phyloP scores from a whole-genome alignment of 2,888 invertebrate species.

The Aplocera efformata region DNA sequence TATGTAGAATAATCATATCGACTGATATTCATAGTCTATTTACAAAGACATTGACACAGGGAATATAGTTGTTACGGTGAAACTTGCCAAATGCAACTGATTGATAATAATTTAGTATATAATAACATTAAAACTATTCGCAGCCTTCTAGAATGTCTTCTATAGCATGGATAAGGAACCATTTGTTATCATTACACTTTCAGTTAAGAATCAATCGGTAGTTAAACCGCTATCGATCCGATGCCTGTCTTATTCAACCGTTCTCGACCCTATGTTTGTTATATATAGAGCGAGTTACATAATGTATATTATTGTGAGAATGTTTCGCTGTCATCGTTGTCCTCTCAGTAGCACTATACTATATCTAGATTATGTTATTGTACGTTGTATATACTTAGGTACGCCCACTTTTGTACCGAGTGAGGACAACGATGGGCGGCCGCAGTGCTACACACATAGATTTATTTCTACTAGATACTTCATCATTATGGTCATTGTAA shows the following conservation, averaged over 20 bases:
- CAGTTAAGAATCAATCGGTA: too few relatives aligned
- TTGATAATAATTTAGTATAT: too few relatives aligned
- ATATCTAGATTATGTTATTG: constrained; percentile 49
- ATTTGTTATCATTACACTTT: too few relatives aligned
- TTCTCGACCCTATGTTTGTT: constrained; percentile 52
- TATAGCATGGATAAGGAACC: too few relatives aligned
- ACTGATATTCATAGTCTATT: too few relatives aligned
- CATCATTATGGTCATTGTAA: neutral
- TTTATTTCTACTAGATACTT: constrained; percentile 8
- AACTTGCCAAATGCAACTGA: neutral
- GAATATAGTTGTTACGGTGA: too few relatives aligned
- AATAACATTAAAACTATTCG: neutral
- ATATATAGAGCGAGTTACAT: constrained; percentile 73
- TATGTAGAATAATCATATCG: too few relatives aligned
- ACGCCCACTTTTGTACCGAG: constrained; percentile 67
- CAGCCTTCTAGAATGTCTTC: too few relatives aligned
- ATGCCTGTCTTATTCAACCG: constrained; percentile 10
- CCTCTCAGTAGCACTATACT: constrained; percentile 63
- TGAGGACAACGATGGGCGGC: constrained; percentile 58
- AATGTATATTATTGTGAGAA: constrained; percentile 77
- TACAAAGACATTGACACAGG: too few relatives aligned
- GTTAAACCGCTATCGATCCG: constrained; percentile 10
- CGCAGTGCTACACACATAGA: constrained; percentile 69
- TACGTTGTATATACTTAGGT: constrained; percentile 78
- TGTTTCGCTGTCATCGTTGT: constrained; percentile 66